These are phyloP conservation scores for Drusus annulatus DNA, from an alignment of 1,140 invertebrate species.

Conservation along the genomic window DNA sequence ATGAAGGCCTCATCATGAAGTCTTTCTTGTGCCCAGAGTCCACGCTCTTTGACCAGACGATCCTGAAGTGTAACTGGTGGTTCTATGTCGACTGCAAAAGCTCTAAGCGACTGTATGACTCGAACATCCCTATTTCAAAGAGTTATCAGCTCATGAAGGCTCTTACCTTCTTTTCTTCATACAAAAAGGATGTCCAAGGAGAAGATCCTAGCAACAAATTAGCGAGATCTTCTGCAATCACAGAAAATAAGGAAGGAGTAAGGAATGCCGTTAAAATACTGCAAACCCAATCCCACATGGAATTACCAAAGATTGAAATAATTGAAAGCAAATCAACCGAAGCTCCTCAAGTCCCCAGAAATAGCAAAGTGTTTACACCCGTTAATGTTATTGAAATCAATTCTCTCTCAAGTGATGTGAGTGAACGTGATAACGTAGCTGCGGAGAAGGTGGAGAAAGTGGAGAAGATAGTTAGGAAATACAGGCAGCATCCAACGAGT, in stretches of 20 bases:
- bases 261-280: constrained; percentile 69
- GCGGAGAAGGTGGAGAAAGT: constrained; percentile 46
- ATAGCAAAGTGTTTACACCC: constrained; percentile 48
- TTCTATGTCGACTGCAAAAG: constrained; percentile 91
- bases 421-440: constrained; percentile 46
- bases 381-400: constrained; percentile 55
- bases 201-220: constrained; percentile 55
- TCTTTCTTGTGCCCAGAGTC: constrained; percentile 91
- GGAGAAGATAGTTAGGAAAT: constrained; percentile 38
- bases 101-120: constrained; percentile 85
- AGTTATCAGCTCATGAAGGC: constrained; percentile 94
- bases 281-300: constrained; percentile 64
- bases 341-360: constrained; percentile 27
- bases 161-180: constrained; percentile 87
- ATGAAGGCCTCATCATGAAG: constrained; percentile 90
- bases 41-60: constrained; percentile 90
- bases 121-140: constrained; percentile 91
- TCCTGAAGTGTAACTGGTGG: constrained; percentile 94
- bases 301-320: constrained; percentile 53
- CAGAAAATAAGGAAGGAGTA: constrained; percentile 67
- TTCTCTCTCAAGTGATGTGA: constrained; percentile 44
- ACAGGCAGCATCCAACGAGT: constrained; percentile 16
- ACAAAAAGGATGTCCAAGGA: constrained; percentile 76
- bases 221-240: constrained; percentile 62
- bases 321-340: constrained; percentile 42